A percentile compares a stretch with the other conserved stretches of the same genome.
These are phyloP conservation scores for Eupithecia dodoneata DNA, from an alignment of 2,888 invertebrate genomes.

Conservation along the genomic window DNA sequence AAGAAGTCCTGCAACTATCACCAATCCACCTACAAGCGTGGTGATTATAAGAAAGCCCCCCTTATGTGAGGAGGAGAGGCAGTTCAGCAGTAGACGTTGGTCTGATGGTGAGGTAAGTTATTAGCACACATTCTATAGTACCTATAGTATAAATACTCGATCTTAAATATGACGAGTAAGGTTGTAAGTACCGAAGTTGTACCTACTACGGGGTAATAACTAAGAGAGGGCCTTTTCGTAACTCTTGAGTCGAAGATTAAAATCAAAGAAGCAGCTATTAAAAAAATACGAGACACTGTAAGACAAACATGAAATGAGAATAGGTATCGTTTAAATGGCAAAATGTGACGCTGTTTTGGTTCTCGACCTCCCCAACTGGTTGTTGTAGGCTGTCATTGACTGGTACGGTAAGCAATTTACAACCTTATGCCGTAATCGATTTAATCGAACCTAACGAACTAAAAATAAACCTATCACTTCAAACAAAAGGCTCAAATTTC, in stretches of 20 bases:
- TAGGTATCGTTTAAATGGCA: not conserved
- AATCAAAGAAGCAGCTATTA: not conserved
- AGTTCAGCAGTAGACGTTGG: no score
- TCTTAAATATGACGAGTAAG: not conserved
- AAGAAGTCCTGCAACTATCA: no score
- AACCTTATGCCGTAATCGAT: conserved; percentile 3
- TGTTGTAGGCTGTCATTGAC: not conserved
- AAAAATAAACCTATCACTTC: conserved; percentile 4
- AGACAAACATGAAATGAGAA: not conserved
- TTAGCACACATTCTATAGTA: no score
- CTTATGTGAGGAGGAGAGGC: no score
- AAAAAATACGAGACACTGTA: not conserved
- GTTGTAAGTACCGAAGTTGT: not conserved
- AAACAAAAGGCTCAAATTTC: conserved; percentile 14
- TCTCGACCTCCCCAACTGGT: not conserved
- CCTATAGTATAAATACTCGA: not conserved
- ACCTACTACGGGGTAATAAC: not conserved
- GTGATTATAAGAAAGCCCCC: no score
- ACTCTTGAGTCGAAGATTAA: not conserved
- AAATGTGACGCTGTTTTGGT: not conserved
- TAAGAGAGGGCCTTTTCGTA: not conserved
- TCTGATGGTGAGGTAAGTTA: no score
- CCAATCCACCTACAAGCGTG: no score
- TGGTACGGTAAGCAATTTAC: not conserved
- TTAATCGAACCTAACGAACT: not conserved